phyloP scores from a whole-genome alignment of 2,888 invertebrate genomes.

The Drosophila suboccidentalis region DNA sequence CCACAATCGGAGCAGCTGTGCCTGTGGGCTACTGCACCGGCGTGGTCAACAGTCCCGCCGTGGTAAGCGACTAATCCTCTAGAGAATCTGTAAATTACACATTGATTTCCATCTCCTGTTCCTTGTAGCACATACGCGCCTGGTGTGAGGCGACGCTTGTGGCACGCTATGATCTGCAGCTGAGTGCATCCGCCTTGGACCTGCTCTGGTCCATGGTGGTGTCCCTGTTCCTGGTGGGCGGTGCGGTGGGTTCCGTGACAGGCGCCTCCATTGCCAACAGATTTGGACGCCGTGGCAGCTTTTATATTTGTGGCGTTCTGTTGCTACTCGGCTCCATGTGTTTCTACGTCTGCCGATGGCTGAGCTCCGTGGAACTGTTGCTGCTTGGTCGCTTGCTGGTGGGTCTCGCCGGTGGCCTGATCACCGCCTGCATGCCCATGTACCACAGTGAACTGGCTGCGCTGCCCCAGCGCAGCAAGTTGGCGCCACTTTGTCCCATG shows the following conservation, averaged over 20 bases:
- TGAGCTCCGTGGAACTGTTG: conserved; percentile 92
- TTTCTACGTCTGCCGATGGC: conserved; percentile 89
- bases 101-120: no score
- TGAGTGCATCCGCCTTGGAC: conserved; percentile 87
- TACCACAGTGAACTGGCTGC: conserved; percentile 96
- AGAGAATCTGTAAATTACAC: neutral
- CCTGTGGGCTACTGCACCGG: conserved; percentile 94
- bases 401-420: conserved; percentile 92
- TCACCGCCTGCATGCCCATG: conserved; percentile 95
- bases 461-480: conserved; percentile 90
- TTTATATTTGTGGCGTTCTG: conserved; percentile 89
- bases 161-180: conserved; percentile 87
- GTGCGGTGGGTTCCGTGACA: conserved; percentile 93
- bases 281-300: conserved; percentile 89
- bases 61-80: conserved; percentile 86
- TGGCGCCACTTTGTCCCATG: conserved; percentile 91
- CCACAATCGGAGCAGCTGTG: conserved; percentile 88
- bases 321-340: conserved; percentile 89
- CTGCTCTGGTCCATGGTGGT: conserved; percentile 93
- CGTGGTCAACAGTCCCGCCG: conserved; percentile 92
- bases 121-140: conserved; percentile 87
- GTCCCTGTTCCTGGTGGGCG: conserved; percentile 95
- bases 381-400: conserved; percentile 91
- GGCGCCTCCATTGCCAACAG: conserved; percentile 92
- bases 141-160: conserved; percentile 91